These are phyloP conservation scores for Calephelis perditalis DNA, from an alignment of 2,888 invertebrate genomes.

Conservation along the genomic window DNA sequence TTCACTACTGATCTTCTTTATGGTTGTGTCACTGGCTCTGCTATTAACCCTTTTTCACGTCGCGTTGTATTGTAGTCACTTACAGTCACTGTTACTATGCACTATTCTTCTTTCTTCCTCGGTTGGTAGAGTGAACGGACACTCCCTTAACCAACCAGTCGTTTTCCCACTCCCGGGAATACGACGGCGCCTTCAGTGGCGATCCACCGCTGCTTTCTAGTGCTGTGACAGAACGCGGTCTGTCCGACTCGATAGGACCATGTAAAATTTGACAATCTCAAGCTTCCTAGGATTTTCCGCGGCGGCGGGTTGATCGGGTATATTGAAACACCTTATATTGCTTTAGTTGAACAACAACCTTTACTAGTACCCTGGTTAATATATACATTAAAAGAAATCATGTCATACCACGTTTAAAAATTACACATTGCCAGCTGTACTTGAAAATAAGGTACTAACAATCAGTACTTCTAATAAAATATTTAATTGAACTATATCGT, in stretches of 20 bases:
- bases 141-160: conserved; percentile 17
- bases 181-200: conserved; percentile 1
- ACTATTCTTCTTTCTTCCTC: conserved; percentile 13
- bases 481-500: too few relatives aligned
- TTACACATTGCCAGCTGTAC: too few relatives aligned
- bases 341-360: too few relatives aligned
- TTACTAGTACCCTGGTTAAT: too few relatives aligned
- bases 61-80: conserved; percentile 6
- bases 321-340: too few relatives aligned
- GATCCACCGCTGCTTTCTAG: conserved; percentile 1
- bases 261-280: not conserved
- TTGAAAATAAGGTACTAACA: too few relatives aligned
- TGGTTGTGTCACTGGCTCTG: conserved; percentile 8
- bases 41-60: not conserved
- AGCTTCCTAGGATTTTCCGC: not conserved
- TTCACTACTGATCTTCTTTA: not conserved
- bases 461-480: too few relatives aligned
- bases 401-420: too few relatives aligned
- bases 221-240: conserved; percentile 4
- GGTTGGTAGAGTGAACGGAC: conserved; percentile 9
- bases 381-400: too few relatives aligned
- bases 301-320: not conserved
- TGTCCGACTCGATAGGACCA: conserved; percentile 2
- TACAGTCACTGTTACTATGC: not conserved
- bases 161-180: not conserved